Base-by-base conservation (phyloP, 2,888 invertebrate genomes). In the Netelia inedita region DNA sequence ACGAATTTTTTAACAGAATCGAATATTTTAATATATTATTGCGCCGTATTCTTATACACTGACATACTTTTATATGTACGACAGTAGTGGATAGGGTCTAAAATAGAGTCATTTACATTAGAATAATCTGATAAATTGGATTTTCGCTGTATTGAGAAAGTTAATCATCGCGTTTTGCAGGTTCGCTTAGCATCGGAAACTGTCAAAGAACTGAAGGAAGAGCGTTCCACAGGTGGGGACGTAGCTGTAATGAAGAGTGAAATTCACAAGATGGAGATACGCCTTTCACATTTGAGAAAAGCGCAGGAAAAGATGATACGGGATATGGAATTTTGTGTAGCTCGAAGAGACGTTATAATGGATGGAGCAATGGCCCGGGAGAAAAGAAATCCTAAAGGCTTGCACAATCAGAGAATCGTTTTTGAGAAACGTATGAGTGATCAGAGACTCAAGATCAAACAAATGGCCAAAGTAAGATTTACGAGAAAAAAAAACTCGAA, bases 201-300 rank as follows among this genome's bases (percentile, higher is more conserved):
- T 0, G 96, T 96, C 89, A 95, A 95, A 88, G 96, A 95, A 90
- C 95, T 97, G 69, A 95, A 95, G 75, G 95, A 95, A 50, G 97
- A 97, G 79, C 95, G 95, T 79, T 95, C 95, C 0, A 94, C 95
- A 1, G 95, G 95, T 5, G 97, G 97, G 1, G 97, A 97, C 92
- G 95, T 97, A 21, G 96, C 96, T 0, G 95, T 95, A 46, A 97
- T 98, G 97, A 96, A 95, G 91, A 95, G 94, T 55, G 98, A 98
- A 94, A 97, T 98, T 90, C 97, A 97, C 89, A 95, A 96, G 88
- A 98, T 98, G 98, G 96, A 97, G 94, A 97, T 97, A 92, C 94
- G 93, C 9, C 85, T 93, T 21, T 91, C 91, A 2, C 95, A 95
- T 87, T 88, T 96, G 79, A 94, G 93, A 85, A 95, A 94, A 88